Conservation (phyloP, 2,888 invertebrate species). For the Diplolepis rosae region DNA sequence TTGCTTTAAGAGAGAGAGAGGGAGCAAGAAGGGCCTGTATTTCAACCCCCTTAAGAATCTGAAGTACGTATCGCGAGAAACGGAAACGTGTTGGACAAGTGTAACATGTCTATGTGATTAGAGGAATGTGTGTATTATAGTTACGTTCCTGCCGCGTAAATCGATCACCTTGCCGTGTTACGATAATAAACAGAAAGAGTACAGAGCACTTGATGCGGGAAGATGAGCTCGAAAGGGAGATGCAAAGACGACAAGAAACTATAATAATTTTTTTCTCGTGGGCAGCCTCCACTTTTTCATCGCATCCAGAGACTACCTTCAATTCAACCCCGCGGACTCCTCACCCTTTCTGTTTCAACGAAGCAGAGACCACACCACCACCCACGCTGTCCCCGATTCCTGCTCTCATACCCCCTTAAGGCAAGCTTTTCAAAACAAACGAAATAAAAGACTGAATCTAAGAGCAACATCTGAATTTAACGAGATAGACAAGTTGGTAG, state of each 20-base stretch:
- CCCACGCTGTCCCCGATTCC: background rate
- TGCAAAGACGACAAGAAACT: background rate
- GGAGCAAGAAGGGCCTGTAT: background rate
- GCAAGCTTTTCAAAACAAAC: conserved; percentile 10
- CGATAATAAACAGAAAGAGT: conserved; percentile 36
- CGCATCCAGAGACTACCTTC: background rate
- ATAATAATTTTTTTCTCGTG: background rate
- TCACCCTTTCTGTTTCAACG: background rate
- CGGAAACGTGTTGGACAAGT: conserved; percentile 35
- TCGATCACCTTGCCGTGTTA: conserved; percentile 46
- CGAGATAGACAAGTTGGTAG: background rate
- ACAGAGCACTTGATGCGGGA: conserved; percentile 34
- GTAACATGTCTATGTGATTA: conserved; percentile 39
- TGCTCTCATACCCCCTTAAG: background rate
- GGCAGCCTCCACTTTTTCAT: background rate
- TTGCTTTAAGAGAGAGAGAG: background rate
- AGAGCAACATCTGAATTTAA: background rate
- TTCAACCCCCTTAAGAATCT: background rate
- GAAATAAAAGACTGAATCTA: background rate
- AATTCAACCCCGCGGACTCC: no score
- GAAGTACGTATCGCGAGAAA: background rate
- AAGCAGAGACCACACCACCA: background rate
- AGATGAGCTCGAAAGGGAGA: background rate
- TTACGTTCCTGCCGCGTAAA: conserved; percentile 44
- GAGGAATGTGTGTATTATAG: conserved; percentile 39